phyloP scores from a whole-genome alignment of 2,888 invertebrate species.

The Alcis repandata region DNA sequence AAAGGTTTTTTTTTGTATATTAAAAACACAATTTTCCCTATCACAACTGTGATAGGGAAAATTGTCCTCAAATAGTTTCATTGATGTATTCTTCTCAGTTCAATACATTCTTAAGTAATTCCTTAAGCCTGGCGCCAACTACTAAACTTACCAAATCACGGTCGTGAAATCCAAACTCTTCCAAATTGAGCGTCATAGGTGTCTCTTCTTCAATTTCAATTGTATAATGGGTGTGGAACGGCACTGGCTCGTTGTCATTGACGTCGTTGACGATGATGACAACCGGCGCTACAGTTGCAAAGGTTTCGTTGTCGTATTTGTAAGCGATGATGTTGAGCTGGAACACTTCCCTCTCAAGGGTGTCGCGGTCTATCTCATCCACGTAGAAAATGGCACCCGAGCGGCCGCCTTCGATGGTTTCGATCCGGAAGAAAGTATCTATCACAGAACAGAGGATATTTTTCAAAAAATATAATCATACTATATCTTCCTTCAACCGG shows the following conservation, averaged over 20 bases:
- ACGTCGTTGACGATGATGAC: conserved; percentile 84
- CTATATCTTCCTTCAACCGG: background rate
- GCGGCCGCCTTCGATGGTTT: conserved; percentile 63
- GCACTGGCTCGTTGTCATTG: conserved; percentile 89
- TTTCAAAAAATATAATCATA: background rate
- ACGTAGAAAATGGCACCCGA: conserved; percentile 71
- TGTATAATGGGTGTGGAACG: conserved; percentile 65
- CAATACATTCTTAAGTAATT: too few species aligned
- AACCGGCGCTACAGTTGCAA: conserved; percentile 64
- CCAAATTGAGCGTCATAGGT: conserved; percentile 77
- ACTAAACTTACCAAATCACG: conserved; percentile 76
- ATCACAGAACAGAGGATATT: conserved; percentile 27
- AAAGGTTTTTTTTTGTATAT: too few species aligned
- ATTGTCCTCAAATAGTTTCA: too few species aligned
- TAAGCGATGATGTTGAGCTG: conserved; percentile 79
- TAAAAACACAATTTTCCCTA: too few species aligned
- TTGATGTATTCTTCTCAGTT: too few species aligned
- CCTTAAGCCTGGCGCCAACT: too few species aligned
- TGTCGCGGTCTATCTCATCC: conserved; percentile 78
- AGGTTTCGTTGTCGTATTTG: conserved; percentile 70
- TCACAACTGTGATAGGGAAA: too few species aligned
- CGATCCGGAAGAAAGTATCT: conserved; percentile 75
- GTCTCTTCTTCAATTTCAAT: conserved; percentile 84
- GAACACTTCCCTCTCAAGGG: conserved; percentile 77
- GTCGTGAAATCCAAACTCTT: conserved; percentile 84